Base-by-base conservation (phyloP, 2,888 invertebrate species). In the Oxycera nigricornis region DNA sequence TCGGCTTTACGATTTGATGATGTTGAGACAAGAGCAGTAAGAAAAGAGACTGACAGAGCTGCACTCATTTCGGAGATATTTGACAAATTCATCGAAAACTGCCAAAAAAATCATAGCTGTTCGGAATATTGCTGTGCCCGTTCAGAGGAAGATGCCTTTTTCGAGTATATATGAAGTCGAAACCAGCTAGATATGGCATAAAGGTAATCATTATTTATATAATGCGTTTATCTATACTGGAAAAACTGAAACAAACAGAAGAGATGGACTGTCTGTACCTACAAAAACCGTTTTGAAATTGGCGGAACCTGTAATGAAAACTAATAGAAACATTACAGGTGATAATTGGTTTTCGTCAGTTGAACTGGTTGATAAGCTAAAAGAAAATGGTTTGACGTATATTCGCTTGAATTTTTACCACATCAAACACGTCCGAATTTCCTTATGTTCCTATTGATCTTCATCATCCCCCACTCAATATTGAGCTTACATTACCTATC, bases 151-250 rank as follows among this genome's bases (percentile, higher is more conserved):
- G 22, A 7, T 67, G 67, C 28, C n/a, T n/a, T n/a, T n/a, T 46
- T 41, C 41, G n/a, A n/a, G n/a, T 41, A 9, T n/a, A 46, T 4
- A n/a, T 67, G 62, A 35, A 35, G 20, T 39, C 20, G 20, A 62
- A 62, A 62, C 35, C 62, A 39, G 41, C 17, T 35, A 62, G 35
- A 22, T 35, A 67, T 20, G 67, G 26, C 2, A 26, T 67, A n/a
- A 67, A 67, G 41, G 41, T 20, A 22, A 39, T n/a, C 28, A 26
- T 39, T 67, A 31, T 65, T 35, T 65, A 26, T 26, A 67, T 14
- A 67, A 41, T 46, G 46, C 67, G 17, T 67, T 26, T 22, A 46
- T 67, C 20, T 67, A 41, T 67, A 67, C 67, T 46, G 41, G 39
- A 41, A 67, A 67, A 67, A 14, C 41, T 14, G 24, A 46, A 67